phyloP scores from a whole-genome alignment of 1,140 invertebrate species.

The Sycophaga agraensis region DNA sequence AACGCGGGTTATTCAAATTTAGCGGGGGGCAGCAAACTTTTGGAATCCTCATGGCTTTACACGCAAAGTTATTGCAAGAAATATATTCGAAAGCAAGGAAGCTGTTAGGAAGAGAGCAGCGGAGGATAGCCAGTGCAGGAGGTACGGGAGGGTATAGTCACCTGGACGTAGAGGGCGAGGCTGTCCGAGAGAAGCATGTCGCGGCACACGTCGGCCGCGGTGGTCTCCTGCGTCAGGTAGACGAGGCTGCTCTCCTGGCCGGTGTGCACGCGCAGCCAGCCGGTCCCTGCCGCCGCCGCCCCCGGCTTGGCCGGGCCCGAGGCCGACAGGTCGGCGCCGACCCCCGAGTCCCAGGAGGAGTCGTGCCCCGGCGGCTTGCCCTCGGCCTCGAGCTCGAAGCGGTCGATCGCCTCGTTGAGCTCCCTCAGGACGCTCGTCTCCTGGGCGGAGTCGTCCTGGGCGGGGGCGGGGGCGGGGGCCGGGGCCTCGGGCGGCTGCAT shows the following conservation, averaged over 20 bases:
- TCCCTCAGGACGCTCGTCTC: constrained; percentile 46
- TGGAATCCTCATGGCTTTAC: too few relatives aligned
- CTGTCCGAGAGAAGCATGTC: constrained; percentile 62
- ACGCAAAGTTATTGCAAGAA: too few relatives aligned
- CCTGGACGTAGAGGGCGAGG: constrained; percentile 65
- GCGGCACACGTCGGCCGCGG: constrained; percentile 63
- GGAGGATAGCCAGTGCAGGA: too few relatives aligned
- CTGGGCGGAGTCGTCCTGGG: neutral
- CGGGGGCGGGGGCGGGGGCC: too few relatives aligned
- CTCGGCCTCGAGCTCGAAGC: constrained; percentile 37
- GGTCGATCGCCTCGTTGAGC: constrained; percentile 50
- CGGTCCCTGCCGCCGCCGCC: constrained; percentile 59
- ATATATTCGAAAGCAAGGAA: too few relatives aligned
- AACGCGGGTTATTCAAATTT: too few relatives aligned
- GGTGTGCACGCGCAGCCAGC: constrained; percentile 65
- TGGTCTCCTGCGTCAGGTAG: constrained; percentile 63
- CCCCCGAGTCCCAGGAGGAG: constrained; percentile 55
- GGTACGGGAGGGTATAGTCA: too few relatives aligned
- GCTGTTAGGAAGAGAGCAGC: too few relatives aligned
- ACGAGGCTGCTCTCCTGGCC: constrained; percentile 63
- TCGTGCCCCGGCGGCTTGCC: constrained; percentile 25
- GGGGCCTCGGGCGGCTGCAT: too few relatives aligned
- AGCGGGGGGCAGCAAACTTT: too few relatives aligned
- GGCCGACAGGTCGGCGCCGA: constrained; percentile 44
- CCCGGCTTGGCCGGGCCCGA: constrained; percentile 33